A percentile compares a stretch with the other conserved stretches of the same genome.
Conservation (phyloP, 2,888 invertebrate genomes). For the Cybosia mesomella region DNA sequence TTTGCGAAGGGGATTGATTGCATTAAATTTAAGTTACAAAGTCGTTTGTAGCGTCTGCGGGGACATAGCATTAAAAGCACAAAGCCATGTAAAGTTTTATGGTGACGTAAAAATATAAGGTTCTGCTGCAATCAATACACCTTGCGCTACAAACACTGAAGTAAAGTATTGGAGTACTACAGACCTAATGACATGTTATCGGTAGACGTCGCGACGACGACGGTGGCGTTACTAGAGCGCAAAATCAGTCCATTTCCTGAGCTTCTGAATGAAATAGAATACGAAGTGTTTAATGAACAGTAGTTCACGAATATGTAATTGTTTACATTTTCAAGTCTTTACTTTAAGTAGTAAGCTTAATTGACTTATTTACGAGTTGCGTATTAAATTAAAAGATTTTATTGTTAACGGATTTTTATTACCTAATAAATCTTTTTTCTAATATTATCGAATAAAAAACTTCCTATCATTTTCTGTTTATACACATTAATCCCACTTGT, state of each 20-base stretch:
- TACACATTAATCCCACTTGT: neutral
- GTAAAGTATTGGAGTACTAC: neutral
- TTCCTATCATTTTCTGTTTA: neutral
- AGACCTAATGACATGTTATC: neutral
- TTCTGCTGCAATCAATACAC: neutral
- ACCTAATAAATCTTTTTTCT: too few species aligned
- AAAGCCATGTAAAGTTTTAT: neutral
- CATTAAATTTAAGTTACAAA: neutral
- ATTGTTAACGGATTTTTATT: too few species aligned
- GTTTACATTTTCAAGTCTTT: too few species aligned
- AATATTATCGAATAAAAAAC: neutral
- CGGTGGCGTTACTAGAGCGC: neutral
- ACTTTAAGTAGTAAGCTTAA: too few species aligned
- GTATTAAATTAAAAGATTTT: neutral
- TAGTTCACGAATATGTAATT: too few species aligned
- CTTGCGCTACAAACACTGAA: neutral
- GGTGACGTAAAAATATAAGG: neutral
- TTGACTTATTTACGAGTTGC: neutral
- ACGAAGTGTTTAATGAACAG: neutral
- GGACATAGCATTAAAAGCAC: neutral
- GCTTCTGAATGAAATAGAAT: neutral
- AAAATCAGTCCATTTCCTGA: neutral
- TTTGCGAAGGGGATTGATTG: too few species aligned
- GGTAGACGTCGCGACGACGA: neutral
- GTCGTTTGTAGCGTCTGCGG: neutral